A percentile compares a stretch with the other conserved stretches of the same genome.
phyloP scores from a whole-genome alignment of 2,113 vertebrate species.

The Emberiza fucata region DNA sequence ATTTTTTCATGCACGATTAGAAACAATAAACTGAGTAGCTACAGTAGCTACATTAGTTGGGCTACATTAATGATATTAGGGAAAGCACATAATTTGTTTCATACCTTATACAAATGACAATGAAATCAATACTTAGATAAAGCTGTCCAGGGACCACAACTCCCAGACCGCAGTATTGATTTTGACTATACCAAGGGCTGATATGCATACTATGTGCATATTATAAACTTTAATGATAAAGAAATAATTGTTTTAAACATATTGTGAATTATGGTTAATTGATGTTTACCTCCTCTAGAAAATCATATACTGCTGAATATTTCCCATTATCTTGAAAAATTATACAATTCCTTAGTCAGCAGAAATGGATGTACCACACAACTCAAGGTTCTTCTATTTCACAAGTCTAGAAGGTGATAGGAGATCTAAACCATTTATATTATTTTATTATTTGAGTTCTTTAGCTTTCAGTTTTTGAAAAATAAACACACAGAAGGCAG shows the following conservation, averaged over 20 bases:
- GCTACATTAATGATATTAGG: constrained; percentile 80
- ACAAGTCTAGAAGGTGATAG: neutral
- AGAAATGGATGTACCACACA: neutral
- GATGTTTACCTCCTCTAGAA: constrained; percentile 50
- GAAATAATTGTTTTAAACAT: constrained; percentile 72
- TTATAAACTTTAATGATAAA: constrained; percentile 75
- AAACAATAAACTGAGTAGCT: constrained; percentile 64
- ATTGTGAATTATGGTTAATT: constrained; percentile 51
- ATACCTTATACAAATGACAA: constrained; percentile 89
- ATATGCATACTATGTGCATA: constrained; percentile 80
- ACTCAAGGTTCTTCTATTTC: neutral
- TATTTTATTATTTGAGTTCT: neutral
- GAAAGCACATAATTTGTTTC: constrained; percentile 83
- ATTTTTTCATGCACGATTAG: constrained; percentile 39
- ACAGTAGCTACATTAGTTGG: constrained; percentile 54
- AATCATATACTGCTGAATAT: constrained; percentile 19
- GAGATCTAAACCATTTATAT: neutral
- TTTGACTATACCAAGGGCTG: constrained; percentile 77
- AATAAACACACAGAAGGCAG: neutral
- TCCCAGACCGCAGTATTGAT: constrained; percentile 81
- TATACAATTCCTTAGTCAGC: constrained; percentile 31
- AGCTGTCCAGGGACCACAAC: constrained; percentile 80
- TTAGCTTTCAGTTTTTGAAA: neutral
- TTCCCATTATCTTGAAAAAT: constrained; percentile 57
- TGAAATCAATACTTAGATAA: constrained; percentile 86